Evolutionary conservation across 2,797 vertebrate species (phyloP), one percentile per base, ranked within the genome.

Genomic region (Rhinatrema bivittatum): DNA sequence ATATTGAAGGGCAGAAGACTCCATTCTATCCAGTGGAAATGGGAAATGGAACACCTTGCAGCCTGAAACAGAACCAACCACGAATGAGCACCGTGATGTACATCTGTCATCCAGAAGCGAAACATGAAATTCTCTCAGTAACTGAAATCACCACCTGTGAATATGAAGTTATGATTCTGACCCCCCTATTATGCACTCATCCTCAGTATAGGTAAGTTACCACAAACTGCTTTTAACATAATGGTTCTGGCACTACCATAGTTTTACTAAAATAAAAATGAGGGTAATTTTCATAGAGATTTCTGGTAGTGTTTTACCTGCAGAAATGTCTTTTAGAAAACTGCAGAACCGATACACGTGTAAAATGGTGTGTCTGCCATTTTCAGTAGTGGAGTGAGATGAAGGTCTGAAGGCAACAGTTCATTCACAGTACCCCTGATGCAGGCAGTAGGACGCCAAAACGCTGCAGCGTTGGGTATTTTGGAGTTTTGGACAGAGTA

Each of bases 1-100:
- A 99, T 32, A 90, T 99, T 3, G 96, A 99, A 70, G 96, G 96
- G 47, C 96, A 99, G 77, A 87, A 94, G 81, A 99, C 91, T 1
- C 90, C 96, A 1, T 99, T 95, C 78, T 95, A 79, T 46, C 79
- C 93, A 0, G 18, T 98, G 43, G 86, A 86, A 51, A 93, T 99
- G 93, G 90, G 87, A 28, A 93, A 96, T 1, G 96, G 96, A 43
- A 98, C 94, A 1, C 91, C 92, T 2, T 99, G 96, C 46, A 81
- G 80, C 53, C 76, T 99, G 72, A 91, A 89, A 56, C 85, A 92
- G 56, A 87, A 93, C 67, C 29, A 73, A 25, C 89, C 94, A 36
- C 87, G 96, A 36, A 79, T 83, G 38, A 86, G 89, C 11, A 82
- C 87, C 1, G 86, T 98, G 39, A 72, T 98, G 75, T 98, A 99